These are phyloP conservation scores for Lepus timidus DNA, from an alignment of 2,113 vertebrate genomes.

Conservation along the genomic window DNA sequence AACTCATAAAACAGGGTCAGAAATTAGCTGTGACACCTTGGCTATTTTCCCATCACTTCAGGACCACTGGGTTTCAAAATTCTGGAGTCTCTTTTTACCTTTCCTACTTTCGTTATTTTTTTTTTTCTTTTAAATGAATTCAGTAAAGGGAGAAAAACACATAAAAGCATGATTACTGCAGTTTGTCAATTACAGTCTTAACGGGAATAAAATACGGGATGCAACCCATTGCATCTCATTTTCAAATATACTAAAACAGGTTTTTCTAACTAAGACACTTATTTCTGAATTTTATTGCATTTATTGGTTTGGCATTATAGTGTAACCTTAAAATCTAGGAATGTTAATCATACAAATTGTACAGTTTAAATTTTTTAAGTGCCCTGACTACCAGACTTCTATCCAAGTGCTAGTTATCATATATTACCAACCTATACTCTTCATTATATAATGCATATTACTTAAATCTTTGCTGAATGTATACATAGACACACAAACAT, in stretches of 20 bases:
- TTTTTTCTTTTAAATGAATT: conserved; percentile 68
- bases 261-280: conserved; percentile 74
- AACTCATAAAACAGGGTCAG: conserved; percentile 89
- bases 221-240: conserved; percentile 71
- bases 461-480: conserved; percentile 74
- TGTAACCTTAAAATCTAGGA: conserved; percentile 67
- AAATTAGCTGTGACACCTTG: conserved; percentile 91
- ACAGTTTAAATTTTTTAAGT: conserved; percentile 52
- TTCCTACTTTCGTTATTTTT: conserved; percentile 72
- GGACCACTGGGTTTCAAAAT: conserved; percentile 87
- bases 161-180: conserved; percentile 51
- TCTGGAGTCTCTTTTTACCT: conserved; percentile 83
- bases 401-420: conserved; percentile 15
- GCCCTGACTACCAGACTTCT: background rate
- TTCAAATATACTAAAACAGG: conserved; percentile 76
- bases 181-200: conserved; percentile 82
- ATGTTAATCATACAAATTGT: conserved; percentile 63
- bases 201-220: conserved; percentile 79
- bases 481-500: conserved; percentile 69
- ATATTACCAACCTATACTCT: conserved; percentile 28
- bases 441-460: conserved; percentile 59
- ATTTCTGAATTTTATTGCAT: conserved; percentile 78
- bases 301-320: conserved; percentile 61
- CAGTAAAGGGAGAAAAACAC: conserved; percentile 38
- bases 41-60: conserved; percentile 89